Evolutionary conservation across 2,797 vertebrate species (phyloP), one percentile per base, ranked within the genome.

Genomic region (Myoxocephalus aenaeus): DNA sequence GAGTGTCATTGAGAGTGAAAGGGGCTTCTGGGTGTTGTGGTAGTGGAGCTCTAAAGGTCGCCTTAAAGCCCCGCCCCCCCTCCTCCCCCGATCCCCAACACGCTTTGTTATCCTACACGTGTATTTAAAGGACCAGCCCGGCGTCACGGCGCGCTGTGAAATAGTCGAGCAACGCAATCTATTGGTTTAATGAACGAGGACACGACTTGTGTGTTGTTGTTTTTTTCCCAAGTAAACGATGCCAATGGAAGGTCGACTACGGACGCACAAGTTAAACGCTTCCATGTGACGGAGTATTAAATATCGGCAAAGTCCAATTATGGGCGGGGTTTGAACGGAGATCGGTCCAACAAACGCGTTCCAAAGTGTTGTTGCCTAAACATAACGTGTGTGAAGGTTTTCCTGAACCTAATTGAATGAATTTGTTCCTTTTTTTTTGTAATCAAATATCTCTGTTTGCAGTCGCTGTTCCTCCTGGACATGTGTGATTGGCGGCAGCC

Each of bases 1-100:
- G 86, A 85, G 83, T 77, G 86, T 82, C 73, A 56, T 66, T 71
- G 74, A 80, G 64, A 54, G 65, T 81, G 80, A 80, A 75, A 65
- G 75, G 75, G 62, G 74, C 42, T 69, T 57, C 10, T 42, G 44
- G 73, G 38, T 77, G 79, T 82, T 67, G 57, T 56, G 62, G 40
- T 36, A 6, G 75, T 42, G 0, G 25, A 50, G 80, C 77, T 84
- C 77, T 83, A 81, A 81, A 76, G 80, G 77, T 69, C 10, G 9
- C 76, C 50, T 72, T 57, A 27, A 73, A 77, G 25, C 56, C 25
- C 7, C 44, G 2, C 38, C 0, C 14, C 18, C 2, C 17, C 34
- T 4, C 44, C 12, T 0, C n/a, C 12, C 50, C 40, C 32, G 25
- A 4, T 54, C 36, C 50, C 10, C 29, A 58, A 53, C 65, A 72